Evolutionary conservation across 2,113 vertebrate species (phyloP), one percentile per base, ranked within the genome.

Genomic region (Brienomyrus longianalis): DNA sequence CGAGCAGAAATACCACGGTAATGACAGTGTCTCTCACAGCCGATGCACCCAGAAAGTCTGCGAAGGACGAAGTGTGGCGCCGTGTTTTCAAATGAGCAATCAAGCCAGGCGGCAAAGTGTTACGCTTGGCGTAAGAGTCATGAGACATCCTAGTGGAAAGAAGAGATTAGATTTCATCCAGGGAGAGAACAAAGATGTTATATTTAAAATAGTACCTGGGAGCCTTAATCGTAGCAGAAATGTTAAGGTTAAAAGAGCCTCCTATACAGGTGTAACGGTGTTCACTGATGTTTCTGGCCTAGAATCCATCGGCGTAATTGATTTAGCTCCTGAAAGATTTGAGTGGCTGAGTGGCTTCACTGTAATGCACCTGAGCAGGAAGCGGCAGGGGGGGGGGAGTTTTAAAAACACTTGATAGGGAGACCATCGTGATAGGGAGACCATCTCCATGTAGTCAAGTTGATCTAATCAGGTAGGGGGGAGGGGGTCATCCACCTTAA

Each of bases 261-360:
- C 88, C 59, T 10, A 86, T 86, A 23, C 21, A 31, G 83, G 56
- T n/a, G 47, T 52, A 86, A 86, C 86, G 43, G 54, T 59, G 56
- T 11, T 70, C 56, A 9, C 52, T 59, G 88, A 83, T 54, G 39
- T 59, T 84, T 59, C 39, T 62, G 51, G 51, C 13, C 80, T n/a
- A 54, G 52, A 85, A 21, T 89, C 80, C n/a, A 85, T 59, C 5
- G 15, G 8, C 31, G 80, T 83, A 84, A 83, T 89, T 89, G 80
- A 89, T 89, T 85, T 89, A 62, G 89, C 89, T 54, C 51, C 39
- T 66, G 89, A 89, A 83, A 17, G 80, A 89, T 89, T 43, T 56
- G 8, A 43, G 19, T 10, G 77, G 27, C 89, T 17, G 35, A 43
- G 54, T n/a, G 13, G 39, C 39, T 85, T 56, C 35, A 47, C 27